These are phyloP conservation scores for Cacoxenus indagator DNA, from an alignment of 2,888 invertebrate species.

Conservation along the genomic window DNA sequence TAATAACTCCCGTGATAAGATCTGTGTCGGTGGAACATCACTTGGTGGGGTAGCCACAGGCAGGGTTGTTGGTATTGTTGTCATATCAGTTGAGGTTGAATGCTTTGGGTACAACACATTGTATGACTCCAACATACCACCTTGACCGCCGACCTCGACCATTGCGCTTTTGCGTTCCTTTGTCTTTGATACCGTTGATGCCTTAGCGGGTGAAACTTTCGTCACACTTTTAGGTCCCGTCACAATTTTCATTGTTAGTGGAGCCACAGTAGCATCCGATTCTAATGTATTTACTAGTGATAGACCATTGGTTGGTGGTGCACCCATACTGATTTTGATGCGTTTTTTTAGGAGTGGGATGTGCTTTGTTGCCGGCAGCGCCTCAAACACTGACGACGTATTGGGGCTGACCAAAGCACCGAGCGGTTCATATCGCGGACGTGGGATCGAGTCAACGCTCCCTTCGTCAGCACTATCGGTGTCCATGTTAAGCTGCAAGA, in stretches of 20 bases:
- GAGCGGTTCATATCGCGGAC: conserved; percentile 60
- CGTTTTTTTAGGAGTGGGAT: conserved; percentile 36
- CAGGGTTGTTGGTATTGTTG: no score
- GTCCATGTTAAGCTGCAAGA: conserved; percentile 30
- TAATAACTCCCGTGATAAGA: conserved; percentile 52
- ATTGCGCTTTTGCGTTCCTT: not conserved
- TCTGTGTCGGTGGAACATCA: conserved; percentile 31
- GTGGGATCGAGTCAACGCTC: conserved; percentile 61
- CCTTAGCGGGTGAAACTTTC: not conserved
- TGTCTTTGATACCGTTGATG: not conserved
- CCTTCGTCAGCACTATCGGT: conserved; percentile 47
- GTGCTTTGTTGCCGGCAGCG: conserved; percentile 36
- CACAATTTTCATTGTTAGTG: conserved; percentile 13
- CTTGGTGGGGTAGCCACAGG: no score
- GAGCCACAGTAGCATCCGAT: not conserved
- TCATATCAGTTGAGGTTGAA: no score
- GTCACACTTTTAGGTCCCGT: no score
- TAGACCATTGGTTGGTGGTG: conserved; percentile 23
- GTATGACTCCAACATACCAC: not conserved
- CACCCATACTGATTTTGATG: conserved; percentile 25
- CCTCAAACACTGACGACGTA: conserved; percentile 20
- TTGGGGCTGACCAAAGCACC: conserved; percentile 48
- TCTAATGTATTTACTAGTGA: not conserved
- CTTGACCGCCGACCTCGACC: not conserved
- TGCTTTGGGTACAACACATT: no score